A percentile compares a stretch with the other conserved stretches of the same genome.
Evolutionary conservation across 2,888 invertebrate genomes (phyloP).

Genomic region (Sinhomidia bicolor): DNA sequence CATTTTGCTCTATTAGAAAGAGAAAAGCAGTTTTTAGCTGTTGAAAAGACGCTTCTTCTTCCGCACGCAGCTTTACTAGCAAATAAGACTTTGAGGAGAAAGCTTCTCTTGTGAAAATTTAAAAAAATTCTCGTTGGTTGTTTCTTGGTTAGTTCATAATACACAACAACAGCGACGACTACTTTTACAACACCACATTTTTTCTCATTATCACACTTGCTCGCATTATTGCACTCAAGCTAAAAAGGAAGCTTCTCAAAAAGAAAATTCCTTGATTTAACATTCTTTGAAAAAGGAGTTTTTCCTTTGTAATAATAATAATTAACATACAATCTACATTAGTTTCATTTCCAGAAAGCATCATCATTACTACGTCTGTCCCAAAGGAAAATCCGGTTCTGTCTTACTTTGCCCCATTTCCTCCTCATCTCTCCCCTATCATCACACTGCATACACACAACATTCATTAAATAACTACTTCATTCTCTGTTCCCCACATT

Average conservation of each 20-base stretch:
- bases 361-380: slow-evolving; percentile 47
- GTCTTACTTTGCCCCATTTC: slow-evolving; percentile 58
- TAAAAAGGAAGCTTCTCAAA: slow-evolving; percentile 22
- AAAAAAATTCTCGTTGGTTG: slow-evolving; percentile 30
- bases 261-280: slow-evolving; percentile 42
- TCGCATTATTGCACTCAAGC: slow-evolving; percentile 23
- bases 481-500: neutral
- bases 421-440: slow-evolving; percentile 1
- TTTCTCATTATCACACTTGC: slow-evolving; percentile 62
- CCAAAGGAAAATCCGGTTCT: slow-evolving; percentile 45
- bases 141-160: slow-evolving; percentile 2
- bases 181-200: neutral
- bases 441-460: too few species aligned
- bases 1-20: neutral
- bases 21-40: slow-evolving; percentile 29
- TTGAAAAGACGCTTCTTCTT: slow-evolving; percentile 32
- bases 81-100: slow-evolving; percentile 29
- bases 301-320: slow-evolving; percentile 59
- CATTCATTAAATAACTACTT: slow-evolving; percentile 7
- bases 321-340: slow-evolving; percentile 72
- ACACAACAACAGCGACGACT: neutral
- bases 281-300: slow-evolving; percentile 61
- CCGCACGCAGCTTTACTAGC: slow-evolving; percentile 3
- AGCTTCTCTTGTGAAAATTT: slow-evolving; percentile 20
- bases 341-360: slow-evolving; percentile 59